Percentiles rank a stretch among this genome's conserved stretches.
These are phyloP conservation scores for Odocoileus hemionus DNA, from an alignment of 2,113 vertebrate species.

Conservation along the genomic window DNA sequence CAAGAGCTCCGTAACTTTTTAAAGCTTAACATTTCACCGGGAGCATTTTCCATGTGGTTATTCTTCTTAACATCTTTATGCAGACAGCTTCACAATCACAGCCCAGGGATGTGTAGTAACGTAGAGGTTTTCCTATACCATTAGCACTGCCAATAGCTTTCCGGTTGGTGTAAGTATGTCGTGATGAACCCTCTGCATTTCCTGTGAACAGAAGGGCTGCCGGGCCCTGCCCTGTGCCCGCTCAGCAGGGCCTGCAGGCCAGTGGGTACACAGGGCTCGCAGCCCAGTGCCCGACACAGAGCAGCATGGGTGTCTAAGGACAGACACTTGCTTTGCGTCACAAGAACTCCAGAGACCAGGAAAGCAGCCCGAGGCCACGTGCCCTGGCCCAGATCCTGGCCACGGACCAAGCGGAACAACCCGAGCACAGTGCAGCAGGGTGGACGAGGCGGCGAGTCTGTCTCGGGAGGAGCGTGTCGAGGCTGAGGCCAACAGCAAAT, in stretches of 20 bases:
- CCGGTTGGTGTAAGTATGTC: neutral
- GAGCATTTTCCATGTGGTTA: neutral
- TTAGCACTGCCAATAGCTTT: neutral
- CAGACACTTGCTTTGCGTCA: neutral
- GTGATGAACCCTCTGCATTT: neutral
- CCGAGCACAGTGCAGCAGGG: neutral
- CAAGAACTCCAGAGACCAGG: neutral
- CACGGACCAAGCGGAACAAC: neutral
- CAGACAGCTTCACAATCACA: neutral
- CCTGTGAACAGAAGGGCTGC: too few species aligned
- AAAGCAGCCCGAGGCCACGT: neutral
- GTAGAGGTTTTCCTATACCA: neutral
- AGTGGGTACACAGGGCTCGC: rapidly evolving
- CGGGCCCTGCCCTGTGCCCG: neutral
- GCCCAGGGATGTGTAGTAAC: neutral
- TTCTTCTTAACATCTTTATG: neutral
- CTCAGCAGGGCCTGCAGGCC: neutral
- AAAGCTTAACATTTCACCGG: neutral
- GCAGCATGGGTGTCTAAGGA: neutral
- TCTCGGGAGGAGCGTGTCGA: neutral
- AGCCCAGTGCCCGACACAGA: neutral
- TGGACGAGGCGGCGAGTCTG: neutral
- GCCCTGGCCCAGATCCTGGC: neutral
- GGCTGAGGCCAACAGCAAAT: neutral
- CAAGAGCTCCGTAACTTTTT: neutral